Conservation (phyloP, 2,888 invertebrate genomes). For the Tillus elongatus region DNA sequence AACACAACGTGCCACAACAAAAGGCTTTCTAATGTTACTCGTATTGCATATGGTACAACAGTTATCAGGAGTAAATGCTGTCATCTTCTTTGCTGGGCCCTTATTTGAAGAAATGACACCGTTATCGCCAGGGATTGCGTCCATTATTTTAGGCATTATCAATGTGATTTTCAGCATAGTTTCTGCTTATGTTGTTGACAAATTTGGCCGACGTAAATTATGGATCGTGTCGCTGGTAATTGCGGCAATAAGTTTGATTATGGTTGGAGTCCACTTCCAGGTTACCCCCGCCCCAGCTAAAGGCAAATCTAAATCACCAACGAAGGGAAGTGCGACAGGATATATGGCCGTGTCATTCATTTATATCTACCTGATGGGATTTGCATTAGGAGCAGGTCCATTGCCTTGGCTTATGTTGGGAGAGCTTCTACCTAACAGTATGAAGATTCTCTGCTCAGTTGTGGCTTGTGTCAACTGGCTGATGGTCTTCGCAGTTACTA, state of each 20-base stretch:
- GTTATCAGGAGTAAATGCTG: not conserved
- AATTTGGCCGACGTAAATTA: not conserved
- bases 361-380: not conserved
- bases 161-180: not conserved
- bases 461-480: not conserved
- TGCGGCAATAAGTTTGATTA: not conserved
- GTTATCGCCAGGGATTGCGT: not conserved
- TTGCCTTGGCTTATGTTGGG: not conserved
- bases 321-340: no score
- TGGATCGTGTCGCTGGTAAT: not conserved
- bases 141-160: not conserved
- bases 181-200: not conserved
- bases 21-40: not conserved
- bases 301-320: no score
- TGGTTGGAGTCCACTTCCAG: not conserved
- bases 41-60: not conserved
- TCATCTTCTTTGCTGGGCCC: not conserved
- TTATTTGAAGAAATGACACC: not conserved
- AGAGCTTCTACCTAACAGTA: conserved; percentile 2
- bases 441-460: not conserved
- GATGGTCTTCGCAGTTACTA: not conserved
- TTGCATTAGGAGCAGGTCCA: not conserved
- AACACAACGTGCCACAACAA: not conserved
- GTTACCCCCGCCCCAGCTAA: not conserved
- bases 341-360: not conserved